Evolutionary conservation across 2,113 vertebrate species (phyloP).

Genomic region (Choloepus hoffmanni): DNA sequence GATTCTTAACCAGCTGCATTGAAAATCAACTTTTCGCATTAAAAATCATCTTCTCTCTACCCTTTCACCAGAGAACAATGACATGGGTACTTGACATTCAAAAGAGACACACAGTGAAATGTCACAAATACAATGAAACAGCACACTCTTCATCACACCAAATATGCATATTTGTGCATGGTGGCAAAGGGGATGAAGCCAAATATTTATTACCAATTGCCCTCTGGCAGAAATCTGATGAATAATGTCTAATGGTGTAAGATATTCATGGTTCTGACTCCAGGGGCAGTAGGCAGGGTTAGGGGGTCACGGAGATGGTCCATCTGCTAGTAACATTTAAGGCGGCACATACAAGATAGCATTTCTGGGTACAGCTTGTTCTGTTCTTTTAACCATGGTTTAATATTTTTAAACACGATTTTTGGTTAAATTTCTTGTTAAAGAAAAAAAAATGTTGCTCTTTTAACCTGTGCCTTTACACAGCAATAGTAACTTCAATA

Average conservation of each 20-base stretch:
- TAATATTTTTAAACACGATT: neutral
- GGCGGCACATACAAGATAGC: neutral
- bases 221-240: neutral
- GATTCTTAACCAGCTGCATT: neutral
- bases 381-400: neutral
- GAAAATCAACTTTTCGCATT: neutral
- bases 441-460: neutral
- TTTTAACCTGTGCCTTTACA: neutral
- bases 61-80: neutral
- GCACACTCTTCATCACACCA: neutral
- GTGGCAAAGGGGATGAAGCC: neutral
- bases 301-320: neutral
- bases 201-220: neutral
- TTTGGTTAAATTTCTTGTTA: neutral
- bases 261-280: neutral
- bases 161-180: neutral
- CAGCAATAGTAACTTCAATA: neutral
- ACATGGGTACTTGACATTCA: neutral
- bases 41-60: neutral
- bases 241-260: no score
- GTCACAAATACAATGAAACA: neutral
- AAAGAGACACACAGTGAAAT: neutral
- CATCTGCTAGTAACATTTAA: neutral
- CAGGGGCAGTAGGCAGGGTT: neutral
- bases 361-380: neutral